Evolutionary conservation across 2,797 vertebrate species (phyloP).

Genomic region (Rhinella marina): DNA sequence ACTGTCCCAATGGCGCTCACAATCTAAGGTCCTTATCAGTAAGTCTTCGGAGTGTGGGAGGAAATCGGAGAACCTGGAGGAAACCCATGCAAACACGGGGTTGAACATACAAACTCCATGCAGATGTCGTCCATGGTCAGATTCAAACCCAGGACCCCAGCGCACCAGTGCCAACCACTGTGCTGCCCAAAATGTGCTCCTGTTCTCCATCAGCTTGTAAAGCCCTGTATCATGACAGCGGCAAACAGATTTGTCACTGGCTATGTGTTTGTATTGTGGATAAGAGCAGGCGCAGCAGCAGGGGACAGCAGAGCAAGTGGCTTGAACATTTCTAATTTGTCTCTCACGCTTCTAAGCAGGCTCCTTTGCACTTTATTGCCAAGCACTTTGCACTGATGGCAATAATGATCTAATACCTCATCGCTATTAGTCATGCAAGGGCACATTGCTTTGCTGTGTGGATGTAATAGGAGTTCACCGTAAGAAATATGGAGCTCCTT

Average conservation of each 20-base stretch:
- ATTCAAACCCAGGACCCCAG: too few relatives aligned
- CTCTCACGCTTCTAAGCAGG: conserved; percentile 65
- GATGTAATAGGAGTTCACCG: conserved; percentile 23
- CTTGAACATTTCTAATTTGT: conserved; percentile 70
- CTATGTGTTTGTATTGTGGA: conserved; percentile 49
- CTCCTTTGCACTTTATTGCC: conserved; percentile 62
- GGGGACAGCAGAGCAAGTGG: conserved; percentile 69
- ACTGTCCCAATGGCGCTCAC: too few relatives aligned
- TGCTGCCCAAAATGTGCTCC: background rate
- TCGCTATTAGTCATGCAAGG: conserved; percentile 35
- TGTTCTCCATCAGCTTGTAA: conserved; percentile 32
- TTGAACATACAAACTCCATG: too few relatives aligned
- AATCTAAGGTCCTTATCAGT: too few relatives aligned
- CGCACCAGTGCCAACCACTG: too few relatives aligned
- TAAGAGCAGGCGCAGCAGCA: conserved; percentile 58
- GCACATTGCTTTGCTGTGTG: conserved; percentile 1
- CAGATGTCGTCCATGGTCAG: too few relatives aligned
- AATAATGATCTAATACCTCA: conserved; percentile 18
- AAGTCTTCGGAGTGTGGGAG: too few relatives aligned
- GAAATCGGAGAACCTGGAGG: too few relatives aligned
- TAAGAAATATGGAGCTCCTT: conserved; percentile 45
- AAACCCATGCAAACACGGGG: too few relatives aligned
- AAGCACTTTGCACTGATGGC: conserved; percentile 20
- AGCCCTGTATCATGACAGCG: conserved; percentile 29
- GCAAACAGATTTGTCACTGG: conserved; percentile 47